Base-by-base conservation (phyloP, 2,888 invertebrate species). In the Morpho achilles region DNA sequence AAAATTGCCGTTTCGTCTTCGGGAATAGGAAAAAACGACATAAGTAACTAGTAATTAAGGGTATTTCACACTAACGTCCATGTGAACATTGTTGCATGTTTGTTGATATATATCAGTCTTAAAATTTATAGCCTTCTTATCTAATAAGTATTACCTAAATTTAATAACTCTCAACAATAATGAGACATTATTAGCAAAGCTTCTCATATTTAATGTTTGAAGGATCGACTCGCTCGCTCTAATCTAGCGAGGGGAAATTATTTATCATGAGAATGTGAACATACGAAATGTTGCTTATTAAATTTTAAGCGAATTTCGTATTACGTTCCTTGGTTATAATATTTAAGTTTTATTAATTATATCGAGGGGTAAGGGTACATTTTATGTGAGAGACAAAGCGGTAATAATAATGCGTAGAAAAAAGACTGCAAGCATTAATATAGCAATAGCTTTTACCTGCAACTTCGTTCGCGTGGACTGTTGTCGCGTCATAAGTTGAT, bases 201-300 rank as follows among this genome's bases (percentile, higher is more conserved):
- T 69, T 65, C 76, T 80, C 82, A 79, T 86, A 87, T 83, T 80
- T 82, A 85, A 84, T 81, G 80, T 84, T 77, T 82, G 80, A 87
- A 80, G 82, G 80, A 86, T 85, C 74, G 83, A 75, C 79, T 75
- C 57, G 66, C 69, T 63, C 62, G 64, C 64, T 71, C 72, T 83
- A 83, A 87, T 86, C 80, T 84, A 80, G 72, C 77, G 74, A 71
- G 74, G 77, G 79, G 74, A 69, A 69, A 72, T 69, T 68, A 68
- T 76, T 76, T 77, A 76, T 79, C 79, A 79, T 64, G 74, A 72
- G 76, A 71, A 72, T 73, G 65, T 65, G 59, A 67, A 50, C 61
- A 55, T 66, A 48, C 51, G 59, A 58, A 61, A 47, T 57, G 53
- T 52, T 58, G 51, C 10, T 56, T 59, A 64, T 63, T 63, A 61